Evolutionary conservation across 2,888 invertebrate species (phyloP), one percentile per base, ranked within the genome.

Genomic region (Salpingus planirostris): DNA sequence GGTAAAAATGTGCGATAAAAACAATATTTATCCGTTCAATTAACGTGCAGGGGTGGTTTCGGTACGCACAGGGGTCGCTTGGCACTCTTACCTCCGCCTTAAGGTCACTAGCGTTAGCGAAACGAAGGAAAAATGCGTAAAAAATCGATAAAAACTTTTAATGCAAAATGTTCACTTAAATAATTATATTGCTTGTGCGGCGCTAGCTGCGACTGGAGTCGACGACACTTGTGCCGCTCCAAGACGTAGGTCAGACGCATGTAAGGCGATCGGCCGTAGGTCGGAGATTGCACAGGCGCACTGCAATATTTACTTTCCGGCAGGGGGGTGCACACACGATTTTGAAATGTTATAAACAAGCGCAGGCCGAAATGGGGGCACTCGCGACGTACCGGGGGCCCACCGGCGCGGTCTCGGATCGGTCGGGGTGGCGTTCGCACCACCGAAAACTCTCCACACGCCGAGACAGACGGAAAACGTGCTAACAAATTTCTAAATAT

Each of bases 131-230:
- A 60, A 61, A 53, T 49, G 49, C 49, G 42, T 37, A 49, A 53
- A 59, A 64, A 63, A 64, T 65, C 65, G 60, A 65, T 65, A 64
- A 60, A 57, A 61, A 59, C 56, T 60, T 61, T 60, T 64, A 64
- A 64, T 64, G 64, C 61, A 63, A 64, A 64, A 64, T 60, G 60
- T 62, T 59, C 60, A 59, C 62, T 64, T 65, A 65, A 65, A 64
- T 64, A 64, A 64, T 64, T 65, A 64, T 64, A 63, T 63, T 57
- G 60, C 57, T 55, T 50, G 43, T 47, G 43, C 41, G 57, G 46
- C 49, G 43, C 47, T 45, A 61, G 50, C 58, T 47, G 46, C 49
- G 61, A 62, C 59, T 42, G 43, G 51, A 51, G 57, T 58, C 51
- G 49, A 47, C 45, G 47, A 46, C 52, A 52, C 52, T 51, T 49